Base-by-base conservation (phyloP, 2,888 invertebrate genomes). In the Netelia fuscicornis region DNA sequence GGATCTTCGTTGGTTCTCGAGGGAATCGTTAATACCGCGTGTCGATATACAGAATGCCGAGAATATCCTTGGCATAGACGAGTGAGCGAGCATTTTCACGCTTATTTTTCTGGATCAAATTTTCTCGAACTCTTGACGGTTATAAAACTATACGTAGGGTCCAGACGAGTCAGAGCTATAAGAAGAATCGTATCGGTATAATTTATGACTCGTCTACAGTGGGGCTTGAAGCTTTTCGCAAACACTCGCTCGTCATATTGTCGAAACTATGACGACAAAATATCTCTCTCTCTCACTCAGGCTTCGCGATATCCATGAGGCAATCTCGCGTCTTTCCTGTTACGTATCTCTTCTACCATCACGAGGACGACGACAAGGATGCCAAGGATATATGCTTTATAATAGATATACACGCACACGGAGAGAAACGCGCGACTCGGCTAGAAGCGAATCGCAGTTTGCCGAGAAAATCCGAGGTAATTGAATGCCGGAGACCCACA, bases 401-500 rank as follows among this genome's bases (percentile, higher is more conserved):
- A 65, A 42, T 56, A 65, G n/a, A 37, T 44, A 56, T 54, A 76
- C 20, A n/a, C 8, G 56, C 5, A 44, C 44, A 42, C n/a, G 56
- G 2, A 52, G n/a, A 37, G 65, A 62, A 64, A 71, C 42, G 65
- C 25, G 76, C 17, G 64, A 70, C 80, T 72, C 23, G 72, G 37
- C 60, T 81, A 87, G 88, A 90, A 89, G 91, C 89, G 91, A 92
- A 92, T 92, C 91, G 91, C 89, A 90, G 91, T 90, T 92, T 92
- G 87, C 89, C 89, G 89, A 91, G 90, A 87, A 93, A 92, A 93
- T 93, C 93, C 92, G 89, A 92, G 92, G 93, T 93, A 93, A 93
- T 93, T 93, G 93, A 93, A 93, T 92, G 89, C 89, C 91, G 56
- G 56, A 68, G 88, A 88, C 87, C 90, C 68, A 74, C 78, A 65